Evolutionary conservation across 2,797 vertebrate genomes (phyloP).

Genomic region (Sparus aurata): DNA sequence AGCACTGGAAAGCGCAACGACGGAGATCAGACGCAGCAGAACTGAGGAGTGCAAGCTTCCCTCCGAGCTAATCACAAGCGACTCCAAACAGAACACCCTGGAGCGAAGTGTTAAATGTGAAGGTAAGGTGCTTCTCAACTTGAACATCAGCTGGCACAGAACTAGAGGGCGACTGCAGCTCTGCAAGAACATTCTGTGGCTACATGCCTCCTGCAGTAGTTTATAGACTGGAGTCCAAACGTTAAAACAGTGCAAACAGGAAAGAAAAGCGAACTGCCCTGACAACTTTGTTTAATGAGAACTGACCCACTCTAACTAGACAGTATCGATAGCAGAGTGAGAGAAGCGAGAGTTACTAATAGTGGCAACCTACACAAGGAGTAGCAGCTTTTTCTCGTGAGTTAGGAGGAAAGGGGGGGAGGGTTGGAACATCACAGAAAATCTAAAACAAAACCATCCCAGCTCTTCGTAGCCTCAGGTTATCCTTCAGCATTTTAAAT

Average conservation of each 20-base stretch:
- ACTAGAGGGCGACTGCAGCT: conserved; percentile 7
- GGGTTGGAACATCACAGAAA: conserved; percentile 41
- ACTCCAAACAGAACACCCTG: conserved; percentile 57
- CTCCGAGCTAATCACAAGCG: conserved; percentile 57
- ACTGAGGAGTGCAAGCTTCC: conserved; percentile 37
- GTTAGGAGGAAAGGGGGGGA: conserved; percentile 30
- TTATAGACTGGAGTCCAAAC: conserved; percentile 13
- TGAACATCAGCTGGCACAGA: conserved; percentile 25
- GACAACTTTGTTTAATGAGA: conserved; percentile 2
- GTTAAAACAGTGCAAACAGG: conserved; percentile 72
- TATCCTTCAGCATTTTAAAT: conserved; percentile 56
- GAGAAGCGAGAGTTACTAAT: conserved; percentile 1
- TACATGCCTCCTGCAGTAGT: conserved; percentile 28
- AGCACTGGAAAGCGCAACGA: conserved; percentile 27
- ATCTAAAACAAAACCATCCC: conserved; percentile 61
- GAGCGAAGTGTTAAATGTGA: conserved; percentile 44
- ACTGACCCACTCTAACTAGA: conserved; percentile 10
- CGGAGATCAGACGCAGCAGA: conserved; percentile 50
- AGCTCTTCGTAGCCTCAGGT: conserved; percentile 46
- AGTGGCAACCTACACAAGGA: conserved; percentile 23
- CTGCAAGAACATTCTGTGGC: conserved; percentile 39
- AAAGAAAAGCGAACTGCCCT: not conserved
- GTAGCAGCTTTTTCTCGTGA: conserved; percentile 20
- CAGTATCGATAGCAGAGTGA: conserved; percentile 15
- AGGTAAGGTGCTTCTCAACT: conserved; percentile 33